Base-by-base conservation (phyloP, 2,888 invertebrate species). In the Synergus japonicus region DNA sequence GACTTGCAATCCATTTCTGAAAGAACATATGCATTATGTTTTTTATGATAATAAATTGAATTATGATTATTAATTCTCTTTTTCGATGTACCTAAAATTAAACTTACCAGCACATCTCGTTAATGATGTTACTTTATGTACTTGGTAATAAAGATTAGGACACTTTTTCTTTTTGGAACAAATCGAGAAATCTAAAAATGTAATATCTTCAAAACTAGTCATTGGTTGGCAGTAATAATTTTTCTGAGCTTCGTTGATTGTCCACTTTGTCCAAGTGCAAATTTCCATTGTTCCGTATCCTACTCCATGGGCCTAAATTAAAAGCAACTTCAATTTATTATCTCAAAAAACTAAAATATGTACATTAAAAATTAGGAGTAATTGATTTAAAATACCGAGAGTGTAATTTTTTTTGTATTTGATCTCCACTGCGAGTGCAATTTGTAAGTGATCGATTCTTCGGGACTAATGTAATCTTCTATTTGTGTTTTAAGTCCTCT, bases 1-100 rank as follows among this genome's bases (percentile, higher is more conserved):
- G 93, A 93, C 78, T 94, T 93, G 87, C 96, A 96, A 80, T 95
- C 95, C 69, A 93, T 93, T 92, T 95, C 96, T 96, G 93, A 82
- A 92, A 93, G 73, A 77, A 79, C 81, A 15, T 58, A 63, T 37
- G 18, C 46, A 63, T 37, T 63, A 63, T 63, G 3, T 29, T 44
- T 67, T 22, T 15, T 43, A 44, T 43, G 4, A 66, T 66, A 22
- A 41, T 22, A 66, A 41, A 49, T 73, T 46, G 3, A 49, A 22
- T 18, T 8, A n/a, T 66, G 18, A 54, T 73, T 44, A 18, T 67
- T 73, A 49, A 73, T 13, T 76, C 12, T 5, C 37, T 29, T 22
- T 37, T 18, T 44, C 0, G 15, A 60, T 7, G 18, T 37, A 22
- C 22, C 22, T 22, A 37, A 49, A 37, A 49, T 43, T 60, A 66